Base-by-base conservation (phyloP, 2,888 invertebrate genomes). In the Andricus curvator region DNA sequence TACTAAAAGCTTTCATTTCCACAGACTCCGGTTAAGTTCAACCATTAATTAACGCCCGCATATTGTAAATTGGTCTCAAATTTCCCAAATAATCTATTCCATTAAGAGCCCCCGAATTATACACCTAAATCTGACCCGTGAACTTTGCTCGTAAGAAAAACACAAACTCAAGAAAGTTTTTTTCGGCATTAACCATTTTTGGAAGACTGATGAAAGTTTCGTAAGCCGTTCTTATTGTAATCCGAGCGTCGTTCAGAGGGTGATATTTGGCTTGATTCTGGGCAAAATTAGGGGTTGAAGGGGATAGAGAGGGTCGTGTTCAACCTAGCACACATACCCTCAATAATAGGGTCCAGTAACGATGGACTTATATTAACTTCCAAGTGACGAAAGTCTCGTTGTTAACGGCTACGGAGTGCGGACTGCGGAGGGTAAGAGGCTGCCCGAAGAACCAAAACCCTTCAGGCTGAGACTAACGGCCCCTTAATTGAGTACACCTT, bases 401-500 rank as follows among this genome's bases (percentile, higher is more conserved):
- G 77, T 74, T 74, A 56, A 56, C 33, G 29, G 33, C 56, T 68
- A 13, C 25, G 11, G 56, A 22, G 41, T 70, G 15, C 20, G n/a
- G 56, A 22, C n/a, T 70, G 15, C n/a, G 62, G 17, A 33, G 70
- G 70, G 68, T 25, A 44, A 29, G 20, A 29, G 56, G 6, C n/a
- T 20, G 56, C 33, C n/a, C 33, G 13, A 33, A 56, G 51, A 74
- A 56, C 29, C 15, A 48, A 48, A 48, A 17, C 25, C 70, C 74
- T 51, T 11, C 33, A 29, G n/a, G 74, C 74, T 56, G 29, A 74
- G 74, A 37, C n/a, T 74, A 74, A 80, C 80, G 74, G 60, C 64
- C 77, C 64, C 81, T 65, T 86, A 86, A 86, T 86, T 86, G 85
- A 86, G 81, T 68, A 81, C 70, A 62, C 78, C 77, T 83, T 83